Base-by-base conservation (phyloP, 2,888 invertebrate genomes). In the Agonopterix alstromeriana region DNA sequence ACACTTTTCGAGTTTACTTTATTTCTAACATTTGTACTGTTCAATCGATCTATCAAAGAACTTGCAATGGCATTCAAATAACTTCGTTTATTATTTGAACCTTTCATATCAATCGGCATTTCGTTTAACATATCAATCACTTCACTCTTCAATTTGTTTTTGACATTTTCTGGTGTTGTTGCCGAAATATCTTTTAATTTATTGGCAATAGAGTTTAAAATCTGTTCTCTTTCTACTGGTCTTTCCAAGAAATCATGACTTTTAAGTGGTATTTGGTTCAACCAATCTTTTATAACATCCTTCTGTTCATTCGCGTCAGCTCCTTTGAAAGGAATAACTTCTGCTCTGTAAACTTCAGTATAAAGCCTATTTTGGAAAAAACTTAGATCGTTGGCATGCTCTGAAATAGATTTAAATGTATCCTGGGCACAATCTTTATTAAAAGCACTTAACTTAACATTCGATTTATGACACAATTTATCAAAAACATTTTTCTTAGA, bases 61-160 rank as follows among this genome's bases (percentile, higher is more conserved):
- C 73, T 64, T 8, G 73, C 67, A 42, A 74, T 47, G 51, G 53
- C 63, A 11, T 64, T 59, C 7, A 77, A 51, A 53, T 65, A 67
- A 2, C 50, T 42, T 10, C 42, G 53, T 52, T 60, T 66, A n/a
- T 62, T 63, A 38, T 55, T 58, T 17, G 53, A 52, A 35, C 54
- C 47, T 36, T 52, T 51, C 47, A 3, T 49, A 42, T 63, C 67
- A 48, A 70, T 58, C 2, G 70, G 73, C 10, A 75, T 50, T 51
- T 70, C 67, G 47, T 70, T 57, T 14, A 73, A 50, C 36, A 68
- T 55, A 43, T 68, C 54, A 17, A 65, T 52, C 10, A 73, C 64
- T 42, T 68, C 60, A 5, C 55, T 43, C 54, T 63, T 60, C 27
- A 70, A 48, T 43, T 54, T 53, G 35, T 53, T 50, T 45, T 48